Conservation (phyloP, 2,797 vertebrate genomes). For the Falco cherrug region DNA sequence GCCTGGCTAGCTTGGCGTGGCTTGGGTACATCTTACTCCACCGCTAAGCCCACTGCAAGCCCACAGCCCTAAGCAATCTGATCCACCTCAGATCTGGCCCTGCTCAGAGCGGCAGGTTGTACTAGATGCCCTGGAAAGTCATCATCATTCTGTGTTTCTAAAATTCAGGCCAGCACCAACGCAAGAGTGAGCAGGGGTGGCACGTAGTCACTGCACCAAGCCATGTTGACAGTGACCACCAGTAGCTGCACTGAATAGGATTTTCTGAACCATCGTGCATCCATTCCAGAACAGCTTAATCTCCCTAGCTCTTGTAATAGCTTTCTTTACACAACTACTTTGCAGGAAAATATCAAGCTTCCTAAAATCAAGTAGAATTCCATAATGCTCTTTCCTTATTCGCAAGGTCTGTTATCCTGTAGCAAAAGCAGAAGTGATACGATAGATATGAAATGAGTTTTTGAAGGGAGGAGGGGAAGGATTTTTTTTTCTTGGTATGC, state of each 20-base stretch:
- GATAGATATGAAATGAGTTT: neutral
- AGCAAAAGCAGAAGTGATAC: neutral
- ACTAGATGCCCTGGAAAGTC: neutral
- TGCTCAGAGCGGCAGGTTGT: neutral
- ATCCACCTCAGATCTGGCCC: neutral
- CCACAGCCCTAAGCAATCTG: neutral
- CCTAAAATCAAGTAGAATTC: neutral
- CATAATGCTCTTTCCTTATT: neutral
- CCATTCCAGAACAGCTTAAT: neutral
- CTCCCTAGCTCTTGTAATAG: neutral
- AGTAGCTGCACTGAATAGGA: rapidly evolving
- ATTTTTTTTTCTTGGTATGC: neutral
- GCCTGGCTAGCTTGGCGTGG: neutral
- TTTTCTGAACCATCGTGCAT: neutral
- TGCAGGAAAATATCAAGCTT: neutral
- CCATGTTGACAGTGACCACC: neutral
- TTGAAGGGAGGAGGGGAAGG: rapidly evolving
- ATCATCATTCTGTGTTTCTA: rapidly evolving
- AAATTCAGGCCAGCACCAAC: neutral
- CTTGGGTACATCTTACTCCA: too few species aligned
- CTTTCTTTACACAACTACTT: neutral
- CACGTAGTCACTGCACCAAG: rapidly evolving
- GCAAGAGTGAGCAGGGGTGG: too few species aligned
- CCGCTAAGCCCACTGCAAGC: neutral
- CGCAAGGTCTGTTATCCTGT: neutral